These are phyloP conservation scores for Nemurella pictetii DNA, from an alignment of 2,888 invertebrate genomes.

Conservation along the genomic window DNA sequence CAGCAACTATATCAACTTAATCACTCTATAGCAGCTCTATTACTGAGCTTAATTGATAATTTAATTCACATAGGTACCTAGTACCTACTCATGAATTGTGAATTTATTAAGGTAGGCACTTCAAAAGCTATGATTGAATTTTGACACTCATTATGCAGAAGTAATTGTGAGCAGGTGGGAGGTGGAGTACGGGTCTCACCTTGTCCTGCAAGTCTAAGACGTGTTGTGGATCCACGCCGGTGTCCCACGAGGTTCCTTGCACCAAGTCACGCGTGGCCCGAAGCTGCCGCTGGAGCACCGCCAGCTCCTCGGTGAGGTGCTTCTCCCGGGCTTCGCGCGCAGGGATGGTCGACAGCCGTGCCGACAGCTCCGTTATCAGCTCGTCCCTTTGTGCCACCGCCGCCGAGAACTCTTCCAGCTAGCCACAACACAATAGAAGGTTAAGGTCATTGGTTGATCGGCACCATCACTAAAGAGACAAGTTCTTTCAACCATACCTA, in stretches of 20 bases:
- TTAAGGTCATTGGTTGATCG: no score
- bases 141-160: no score
- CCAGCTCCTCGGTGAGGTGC: conserved; percentile 63
- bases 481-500: no score
- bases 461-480: no score
- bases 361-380: conserved; percentile 70
- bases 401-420: conserved; percentile 74
- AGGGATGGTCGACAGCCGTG: conserved; percentile 56
- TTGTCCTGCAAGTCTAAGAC: conserved; percentile 34
- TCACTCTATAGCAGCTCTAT: no score
- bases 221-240: conserved; percentile 37
- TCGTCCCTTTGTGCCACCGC: conserved; percentile 70
- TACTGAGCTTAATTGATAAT: no score
- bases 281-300: conserved; percentile 56
- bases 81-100: no score
- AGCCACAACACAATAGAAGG: background rate
- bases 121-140: no score
- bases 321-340: conserved; percentile 43
- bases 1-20: no score
- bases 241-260: conserved; percentile 44
- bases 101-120: no score
- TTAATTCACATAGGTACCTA: no score
- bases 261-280: conserved; percentile 53
- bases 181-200: conserved; percentile 10
- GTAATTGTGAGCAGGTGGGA: no score